Evolutionary conservation across 2,113 vertebrate species (phyloP), one percentile per base, ranked within the genome.

Genomic region (Aix galericulata): DNA sequence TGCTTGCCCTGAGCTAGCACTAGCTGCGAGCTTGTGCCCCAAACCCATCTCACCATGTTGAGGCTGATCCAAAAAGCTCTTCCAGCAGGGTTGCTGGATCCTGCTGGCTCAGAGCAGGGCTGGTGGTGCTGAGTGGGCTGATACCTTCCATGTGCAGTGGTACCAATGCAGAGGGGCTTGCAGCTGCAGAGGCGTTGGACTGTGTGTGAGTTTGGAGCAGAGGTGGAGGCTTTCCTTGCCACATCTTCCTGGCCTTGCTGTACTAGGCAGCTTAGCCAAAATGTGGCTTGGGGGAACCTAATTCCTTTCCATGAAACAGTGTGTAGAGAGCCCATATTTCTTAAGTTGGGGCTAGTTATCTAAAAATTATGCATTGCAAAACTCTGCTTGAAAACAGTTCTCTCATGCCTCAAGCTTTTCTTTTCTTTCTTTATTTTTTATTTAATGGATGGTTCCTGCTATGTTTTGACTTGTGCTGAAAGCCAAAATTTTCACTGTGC

Each of bases 131-230:
- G 67, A 23, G 48, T 15, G 42, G 17, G 50, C 36, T 75, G 50
- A 59, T 4, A 17, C 34, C 42, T 12, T 38, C 13, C 31, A 7
- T 0, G 3, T 0, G 8, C 20, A 68, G 17, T 64, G 48, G 22
- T 18, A 11, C 7, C 59, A 62, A 5, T 17, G 5, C 0, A 10
- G 52, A 40, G 68, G 8, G 42, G 15, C n/a, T 75, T 76, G 42
- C 44, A 69, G 8, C n/a, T 3, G 2, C 29, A 44, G 67, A 32
- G 5, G 15, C 9, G 15, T 64, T 50, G 62, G 27, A 32, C n/a
- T 38, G 9, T 12, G 15, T 31, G 25, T 22, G 44, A 52, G 64
- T 87, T 93, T 26, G 36, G 78, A 82, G 48, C 34, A 83, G 60
- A 64, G 8, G 20, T 4, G 20, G 74, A 64, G 48, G 75, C 17